Evolutionary conservation across 2,888 invertebrate genomes (phyloP), one percentile per base, ranked within the genome.

Genomic region (Panzeria rudis): DNA sequence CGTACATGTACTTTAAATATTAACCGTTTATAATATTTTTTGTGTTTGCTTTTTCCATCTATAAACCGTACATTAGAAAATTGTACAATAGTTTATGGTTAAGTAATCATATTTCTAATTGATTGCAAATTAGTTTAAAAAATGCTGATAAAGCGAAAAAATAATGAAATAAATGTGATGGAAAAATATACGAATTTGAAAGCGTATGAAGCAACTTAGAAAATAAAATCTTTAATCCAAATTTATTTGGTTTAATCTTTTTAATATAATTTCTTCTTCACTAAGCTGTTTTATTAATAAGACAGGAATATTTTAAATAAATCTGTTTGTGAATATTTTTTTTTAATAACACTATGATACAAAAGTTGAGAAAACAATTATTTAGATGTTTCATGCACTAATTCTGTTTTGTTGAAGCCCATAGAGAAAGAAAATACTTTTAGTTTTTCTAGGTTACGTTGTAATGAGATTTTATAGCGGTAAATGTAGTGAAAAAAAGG

Each of bases 21-120:
- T n/a, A n/a, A 29, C 5, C 29, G 29, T 29, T 29, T 29, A 29
- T 29, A 35, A 52, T 35, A 56, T 56, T 41, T n/a, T 29, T 11
- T 32, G 29, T 23, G 11, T 56, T 38, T 38, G 15, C n/a, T 79
- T 9, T 25, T 68, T 17, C 15, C 41, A 20, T 35, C 23, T 17
- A 47, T 47, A 4, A 52, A 52, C 66, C 23, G 13, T 17, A 54
- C 54, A 54, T 69, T 59, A 68, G 35, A 41, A 66, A 56, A 44
- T 64, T 29, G 11, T 17, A 7, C 44, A 25, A 15, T 15, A 32
- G 25, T 54, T 66, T 66, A 54, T 64, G 75, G 29, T 41, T 54
- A 44, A 54, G 38, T 64, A 35, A 41, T 54, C 5, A 15, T 25
- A 52, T 23, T 25, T 23, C 13, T 11, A 54, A 54, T 9, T 54